Evolutionary conservation across 2,113 vertebrate species (phyloP).

Genomic region (Trichechus manatus): DNA sequence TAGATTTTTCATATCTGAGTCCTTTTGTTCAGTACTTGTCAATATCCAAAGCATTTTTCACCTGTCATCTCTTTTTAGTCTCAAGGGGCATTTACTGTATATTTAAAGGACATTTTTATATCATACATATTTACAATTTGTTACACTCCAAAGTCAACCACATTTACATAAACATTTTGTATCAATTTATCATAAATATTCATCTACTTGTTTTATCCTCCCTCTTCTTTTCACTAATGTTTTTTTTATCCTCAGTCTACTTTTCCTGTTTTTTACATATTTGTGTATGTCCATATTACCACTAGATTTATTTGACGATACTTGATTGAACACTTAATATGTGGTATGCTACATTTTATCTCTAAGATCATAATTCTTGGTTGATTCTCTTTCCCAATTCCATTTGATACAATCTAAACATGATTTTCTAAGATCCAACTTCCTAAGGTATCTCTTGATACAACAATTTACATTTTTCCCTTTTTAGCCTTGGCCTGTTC

Average conservation of each 20-base stretch:
- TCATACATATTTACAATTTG: background rate
- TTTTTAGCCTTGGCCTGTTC: background rate
- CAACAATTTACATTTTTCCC: background rate
- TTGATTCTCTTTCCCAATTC: background rate
- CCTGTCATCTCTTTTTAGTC: background rate
- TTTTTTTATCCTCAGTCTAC: background rate
- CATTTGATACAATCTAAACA: background rate
- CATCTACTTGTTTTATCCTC: background rate
- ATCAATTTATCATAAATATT: constrained; percentile 2
- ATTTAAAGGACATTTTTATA: constrained; percentile 20
- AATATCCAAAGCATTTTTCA: background rate
- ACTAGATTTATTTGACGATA: background rate
- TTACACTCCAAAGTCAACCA: background rate
- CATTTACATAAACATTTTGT: background rate
- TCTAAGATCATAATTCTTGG: background rate
- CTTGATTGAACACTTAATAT: background rate
- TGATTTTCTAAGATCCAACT: background rate
- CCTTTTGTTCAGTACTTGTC: background rate
- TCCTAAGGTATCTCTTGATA: background rate
- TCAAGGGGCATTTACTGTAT: background rate
- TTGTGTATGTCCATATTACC: background rate
- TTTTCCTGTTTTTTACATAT: background rate
- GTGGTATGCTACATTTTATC: too few species aligned
- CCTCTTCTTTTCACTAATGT: background rate
- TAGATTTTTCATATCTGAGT: background rate